These are phyloP conservation scores for Todus mexicanus DNA, from an alignment of 2,797 vertebrate species.

Conservation along the genomic window DNA sequence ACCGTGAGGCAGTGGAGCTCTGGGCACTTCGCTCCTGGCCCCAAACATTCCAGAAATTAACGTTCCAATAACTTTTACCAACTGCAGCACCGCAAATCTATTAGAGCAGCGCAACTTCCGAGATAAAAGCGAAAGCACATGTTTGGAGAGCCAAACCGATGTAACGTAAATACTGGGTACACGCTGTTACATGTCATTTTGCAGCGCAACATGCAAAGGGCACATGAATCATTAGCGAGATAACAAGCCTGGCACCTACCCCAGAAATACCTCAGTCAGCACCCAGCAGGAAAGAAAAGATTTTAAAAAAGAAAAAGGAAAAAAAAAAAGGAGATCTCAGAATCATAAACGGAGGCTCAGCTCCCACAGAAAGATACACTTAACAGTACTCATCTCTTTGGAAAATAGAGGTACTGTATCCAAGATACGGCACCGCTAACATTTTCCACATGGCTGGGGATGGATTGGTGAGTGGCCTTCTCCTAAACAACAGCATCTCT, in stretches of 20 bases:
- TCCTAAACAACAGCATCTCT: conserved; percentile 10
- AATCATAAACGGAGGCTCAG: background rate
- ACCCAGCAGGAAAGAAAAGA: conserved; percentile 31
- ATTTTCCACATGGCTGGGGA: conserved; percentile 40
- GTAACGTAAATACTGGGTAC: conserved; percentile 13
- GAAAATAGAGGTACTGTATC: conserved; percentile 54
- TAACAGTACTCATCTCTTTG: background rate
- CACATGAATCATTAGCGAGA: conserved; percentile 56
- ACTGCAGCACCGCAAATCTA: background rate
- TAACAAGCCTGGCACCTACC: conserved; percentile 52
- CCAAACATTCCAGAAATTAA: background rate
- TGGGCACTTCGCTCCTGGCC: background rate
- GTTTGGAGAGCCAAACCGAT: background rate
- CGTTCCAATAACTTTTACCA: background rate
- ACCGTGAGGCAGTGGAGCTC: background rate
- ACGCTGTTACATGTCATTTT: conserved; percentile 44
- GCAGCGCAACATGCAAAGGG: conserved; percentile 43
- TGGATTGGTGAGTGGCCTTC: conserved; percentile 27
- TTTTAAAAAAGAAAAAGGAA: background rate
- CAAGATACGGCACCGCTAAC: background rate
- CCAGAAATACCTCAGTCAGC: conserved; percentile 60
- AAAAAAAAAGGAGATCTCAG: background rate
- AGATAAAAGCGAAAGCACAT: conserved; percentile 42
- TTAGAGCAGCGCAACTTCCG: background rate
- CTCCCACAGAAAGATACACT: conserved; percentile 12